A percentile compares a stretch with the other conserved stretches of the same genome.
Evolutionary conservation across 2,888 invertebrate genomes (phyloP).

Genomic region (Andricus curvator): DNA sequence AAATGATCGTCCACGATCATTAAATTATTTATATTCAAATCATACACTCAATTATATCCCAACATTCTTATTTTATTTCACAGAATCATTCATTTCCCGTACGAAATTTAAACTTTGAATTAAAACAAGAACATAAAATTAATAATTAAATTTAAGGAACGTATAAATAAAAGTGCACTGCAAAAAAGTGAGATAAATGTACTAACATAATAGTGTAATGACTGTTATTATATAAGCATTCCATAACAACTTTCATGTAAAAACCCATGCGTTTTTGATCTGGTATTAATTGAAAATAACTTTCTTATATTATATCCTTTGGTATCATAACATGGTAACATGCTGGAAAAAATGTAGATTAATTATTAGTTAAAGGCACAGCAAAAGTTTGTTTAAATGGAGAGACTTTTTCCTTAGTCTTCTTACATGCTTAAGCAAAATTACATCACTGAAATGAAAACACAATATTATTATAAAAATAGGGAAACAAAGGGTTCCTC

Average conservation of each 20-base stretch:
- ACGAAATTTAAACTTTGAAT: not conserved
- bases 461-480: not conserved
- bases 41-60: not conserved
- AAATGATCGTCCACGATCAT: not conserved
- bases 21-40: not conserved
- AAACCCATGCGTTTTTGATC: not conserved
- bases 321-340: constrained; percentile 2
- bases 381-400: not conserved
- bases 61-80: not conserved
- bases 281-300: not conserved
- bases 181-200: not conserved
- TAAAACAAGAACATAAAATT: not conserved
- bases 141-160: not conserved
- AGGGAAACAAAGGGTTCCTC: not conserved
- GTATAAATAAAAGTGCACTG: not conserved
- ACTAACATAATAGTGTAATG: not conserved
- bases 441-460: not conserved
- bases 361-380: constrained; percentile 8
- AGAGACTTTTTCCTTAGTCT: not conserved
- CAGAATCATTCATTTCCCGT: constrained; percentile 4
- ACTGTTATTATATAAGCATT: not conserved
- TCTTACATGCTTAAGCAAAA: not conserved
- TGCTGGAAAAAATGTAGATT: not conserved
- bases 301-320: constrained; percentile 14
- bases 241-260: not conserved